phyloP scores from a whole-genome alignment of 1,140 invertebrate species.

The Akabosia matsudoensis region DNA sequence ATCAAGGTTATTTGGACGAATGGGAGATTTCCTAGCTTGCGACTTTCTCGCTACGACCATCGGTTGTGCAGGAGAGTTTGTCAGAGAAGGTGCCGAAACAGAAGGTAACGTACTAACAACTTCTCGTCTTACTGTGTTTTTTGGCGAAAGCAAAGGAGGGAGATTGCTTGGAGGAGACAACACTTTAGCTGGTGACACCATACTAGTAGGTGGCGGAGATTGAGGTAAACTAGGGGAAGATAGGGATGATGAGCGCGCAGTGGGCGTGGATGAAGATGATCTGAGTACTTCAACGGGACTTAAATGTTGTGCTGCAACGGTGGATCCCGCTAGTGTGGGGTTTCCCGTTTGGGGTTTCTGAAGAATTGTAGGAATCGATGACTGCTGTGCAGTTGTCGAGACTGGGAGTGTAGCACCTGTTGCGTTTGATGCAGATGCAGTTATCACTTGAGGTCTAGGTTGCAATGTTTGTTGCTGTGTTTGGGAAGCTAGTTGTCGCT shows the following conservation, averaged over 20 bases:
- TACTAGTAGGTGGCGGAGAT: not conserved
- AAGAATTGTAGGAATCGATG: not conserved
- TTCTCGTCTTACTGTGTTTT: not conserved
- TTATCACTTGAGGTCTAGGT: constrained; percentile 35
- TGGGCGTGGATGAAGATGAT: not conserved
- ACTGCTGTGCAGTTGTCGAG: not conserved
- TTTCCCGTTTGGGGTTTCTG: not conserved
- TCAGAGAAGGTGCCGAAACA: not conserved
- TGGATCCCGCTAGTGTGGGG: not conserved
- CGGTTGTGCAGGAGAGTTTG: not conserved
- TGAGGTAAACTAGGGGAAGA: not conserved
- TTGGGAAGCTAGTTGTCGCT: constrained; percentile 67
- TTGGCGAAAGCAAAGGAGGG: not conserved
- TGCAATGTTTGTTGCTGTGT: constrained; percentile 47
- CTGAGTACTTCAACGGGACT: not conserved
- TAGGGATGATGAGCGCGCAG: not conserved
- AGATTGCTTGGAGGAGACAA: not conserved
- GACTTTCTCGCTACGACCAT: not conserved
- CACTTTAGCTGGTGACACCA: not conserved
- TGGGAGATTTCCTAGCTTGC: not conserved
- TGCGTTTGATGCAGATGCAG: constrained; percentile 49
- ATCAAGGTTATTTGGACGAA: not conserved
- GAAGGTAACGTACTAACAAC: not conserved
- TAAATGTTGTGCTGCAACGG: not conserved
- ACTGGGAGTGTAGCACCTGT: constrained; percentile 58